These are phyloP conservation scores for Phoenicopterus ruber DNA, from an alignment of 2,113 vertebrate genomes.

Conservation along the genomic window DNA sequence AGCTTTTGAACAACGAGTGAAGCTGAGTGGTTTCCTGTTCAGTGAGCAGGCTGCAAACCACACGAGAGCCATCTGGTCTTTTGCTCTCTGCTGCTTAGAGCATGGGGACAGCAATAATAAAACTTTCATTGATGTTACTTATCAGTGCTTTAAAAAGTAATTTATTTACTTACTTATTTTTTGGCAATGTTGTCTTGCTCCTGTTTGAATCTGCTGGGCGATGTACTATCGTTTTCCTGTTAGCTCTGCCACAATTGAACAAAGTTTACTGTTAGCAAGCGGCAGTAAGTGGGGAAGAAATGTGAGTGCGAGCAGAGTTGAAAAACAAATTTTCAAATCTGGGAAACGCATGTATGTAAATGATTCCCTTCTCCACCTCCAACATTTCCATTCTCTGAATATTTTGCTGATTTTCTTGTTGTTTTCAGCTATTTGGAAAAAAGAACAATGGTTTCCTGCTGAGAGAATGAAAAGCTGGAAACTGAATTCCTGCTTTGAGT, in stretches of 20 bases:
- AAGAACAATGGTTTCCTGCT: not conserved
- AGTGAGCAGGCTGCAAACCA: not conserved
- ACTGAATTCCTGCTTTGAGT: not conserved
- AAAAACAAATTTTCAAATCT: not conserved
- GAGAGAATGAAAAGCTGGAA: not conserved
- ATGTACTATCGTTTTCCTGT: slow-evolving; percentile 21
- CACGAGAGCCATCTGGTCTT: not conserved
- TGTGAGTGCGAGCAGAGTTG: not conserved
- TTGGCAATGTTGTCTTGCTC: slow-evolving; percentile 44
- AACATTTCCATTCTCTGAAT: not conserved
- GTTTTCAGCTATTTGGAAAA: not conserved
- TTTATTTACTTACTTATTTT: slow-evolving; percentile 66
- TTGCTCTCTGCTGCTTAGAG: not conserved
- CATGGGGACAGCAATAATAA: not conserved
- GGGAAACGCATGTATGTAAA: not conserved
- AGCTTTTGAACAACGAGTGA: not conserved
- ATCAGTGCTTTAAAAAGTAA: not conserved
- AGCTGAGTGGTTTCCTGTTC: slow-evolving; percentile 21
- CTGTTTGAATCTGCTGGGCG: not conserved
- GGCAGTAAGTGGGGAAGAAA: not conserved
- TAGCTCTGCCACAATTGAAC: slow-evolving; percentile 40
- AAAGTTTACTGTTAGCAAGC: not conserved
- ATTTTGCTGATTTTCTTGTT: not conserved
- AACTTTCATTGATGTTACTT: not conserved
- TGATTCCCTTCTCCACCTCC: not conserved